These are phyloP conservation scores for Aporrectodea caliginosa DNA, from an alignment of 1,140 invertebrate species.

Conservation along the genomic window DNA sequence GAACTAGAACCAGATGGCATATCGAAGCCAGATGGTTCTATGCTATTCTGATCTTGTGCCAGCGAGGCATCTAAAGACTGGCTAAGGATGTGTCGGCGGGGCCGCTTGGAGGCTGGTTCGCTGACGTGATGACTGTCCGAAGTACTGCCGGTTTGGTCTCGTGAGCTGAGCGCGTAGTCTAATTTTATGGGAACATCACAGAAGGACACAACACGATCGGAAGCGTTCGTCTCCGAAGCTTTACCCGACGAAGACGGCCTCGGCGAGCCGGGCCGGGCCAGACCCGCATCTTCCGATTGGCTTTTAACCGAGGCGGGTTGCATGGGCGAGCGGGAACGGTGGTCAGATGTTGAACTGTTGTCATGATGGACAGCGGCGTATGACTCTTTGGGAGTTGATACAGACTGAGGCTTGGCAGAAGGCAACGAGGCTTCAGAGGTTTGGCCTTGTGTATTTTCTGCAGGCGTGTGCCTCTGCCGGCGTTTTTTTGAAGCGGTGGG, in stretches of 20 bases:
- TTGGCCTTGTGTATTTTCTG: too few species aligned
- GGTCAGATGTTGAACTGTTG: not conserved
- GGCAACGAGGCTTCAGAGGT: too few species aligned
- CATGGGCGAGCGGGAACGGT: not conserved
- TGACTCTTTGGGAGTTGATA: too few species aligned
- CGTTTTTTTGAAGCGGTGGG: too few species aligned
- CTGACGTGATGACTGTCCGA: not conserved
- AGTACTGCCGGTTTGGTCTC: not conserved
- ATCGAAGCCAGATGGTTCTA: not conserved
- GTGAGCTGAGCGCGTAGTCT: not conserved
- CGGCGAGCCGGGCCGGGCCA: not conserved
- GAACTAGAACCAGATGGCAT: not conserved
- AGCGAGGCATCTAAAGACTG: too few species aligned
- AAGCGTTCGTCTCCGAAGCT: not conserved
- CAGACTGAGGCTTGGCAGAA: too few species aligned
- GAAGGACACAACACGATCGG: not conserved
- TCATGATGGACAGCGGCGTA: not conserved
- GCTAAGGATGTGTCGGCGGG: too few species aligned
- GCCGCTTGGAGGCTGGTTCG: not conserved
- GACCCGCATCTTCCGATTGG: not conserved
- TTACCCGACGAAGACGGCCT: too few species aligned
- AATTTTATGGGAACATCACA: slow-evolving; percentile 1
- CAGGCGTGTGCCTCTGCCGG: too few species aligned
- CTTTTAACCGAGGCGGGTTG: not conserved
- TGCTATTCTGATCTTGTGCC: not conserved